These are phyloP conservation scores for Drosophila orosa DNA, from an alignment of 1,140 invertebrate genomes.

Conservation along the genomic window DNA sequence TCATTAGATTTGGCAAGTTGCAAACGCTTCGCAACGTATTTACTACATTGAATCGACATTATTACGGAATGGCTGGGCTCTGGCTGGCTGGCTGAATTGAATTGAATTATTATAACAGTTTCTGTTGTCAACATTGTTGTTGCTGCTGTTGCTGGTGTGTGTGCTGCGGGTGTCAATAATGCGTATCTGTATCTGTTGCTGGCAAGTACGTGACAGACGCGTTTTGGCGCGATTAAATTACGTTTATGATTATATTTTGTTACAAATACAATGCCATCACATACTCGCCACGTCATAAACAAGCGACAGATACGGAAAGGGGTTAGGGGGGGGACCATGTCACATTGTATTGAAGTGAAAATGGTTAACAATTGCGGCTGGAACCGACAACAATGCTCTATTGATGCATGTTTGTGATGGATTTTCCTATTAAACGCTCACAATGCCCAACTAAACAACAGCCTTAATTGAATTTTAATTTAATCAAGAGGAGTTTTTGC, in stretches of 20 bases:
- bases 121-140: slow-evolving; percentile 76
- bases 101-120: slow-evolving; percentile 84
- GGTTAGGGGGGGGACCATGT: slow-evolving; percentile 21
- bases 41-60: slow-evolving; percentile 71
- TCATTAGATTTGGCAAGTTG: slow-evolving; percentile 78
- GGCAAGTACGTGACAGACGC: slow-evolving; percentile 80
- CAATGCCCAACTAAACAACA: slow-evolving; percentile 35
- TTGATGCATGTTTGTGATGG: slow-evolving; percentile 63
- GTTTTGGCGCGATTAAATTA: slow-evolving; percentile 81
- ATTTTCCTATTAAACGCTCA: slow-evolving; percentile 47
- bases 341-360: slow-evolving; percentile 81
- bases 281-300: slow-evolving; percentile 35
- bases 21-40: slow-evolving; percentile 71
- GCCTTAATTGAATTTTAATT: slow-evolving; percentile 70
- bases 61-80: slow-evolving; percentile 74
- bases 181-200: slow-evolving; percentile 52
- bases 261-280: slow-evolving; percentile 64
- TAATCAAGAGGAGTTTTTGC: slow-evolving; percentile 21
- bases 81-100: slow-evolving; percentile 64
- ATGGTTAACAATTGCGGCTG: slow-evolving; percentile 76
- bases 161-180: slow-evolving; percentile 36
- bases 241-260: slow-evolving; percentile 83
- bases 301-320: slow-evolving; percentile 6
- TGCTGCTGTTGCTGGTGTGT: slow-evolving; percentile 13
- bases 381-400: slow-evolving; percentile 45